These are phyloP conservation scores for Pipra filicauda DNA, from an alignment of 2,113 vertebrate species.

Conservation along the genomic window DNA sequence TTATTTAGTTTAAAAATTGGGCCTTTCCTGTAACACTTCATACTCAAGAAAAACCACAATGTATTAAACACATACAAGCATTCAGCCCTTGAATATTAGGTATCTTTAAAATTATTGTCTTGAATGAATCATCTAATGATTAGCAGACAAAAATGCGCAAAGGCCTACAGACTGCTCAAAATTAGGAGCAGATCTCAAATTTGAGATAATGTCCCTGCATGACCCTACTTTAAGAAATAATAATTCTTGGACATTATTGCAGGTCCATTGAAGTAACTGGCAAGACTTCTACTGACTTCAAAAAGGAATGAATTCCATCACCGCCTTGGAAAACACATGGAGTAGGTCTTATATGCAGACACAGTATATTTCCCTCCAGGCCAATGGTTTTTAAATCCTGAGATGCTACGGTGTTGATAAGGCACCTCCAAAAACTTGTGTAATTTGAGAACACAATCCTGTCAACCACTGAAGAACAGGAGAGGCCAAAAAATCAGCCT, in stretches of 20 bases:
- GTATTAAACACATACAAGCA: background rate
- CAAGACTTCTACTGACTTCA: slow-evolving; percentile 19
- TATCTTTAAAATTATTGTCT: background rate
- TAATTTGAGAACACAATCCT: background rate
- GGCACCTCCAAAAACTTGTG: background rate
- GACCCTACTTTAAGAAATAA: slow-evolving; percentile 14
- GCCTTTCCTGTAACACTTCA: background rate
- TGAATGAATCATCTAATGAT: background rate
- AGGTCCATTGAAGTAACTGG: slow-evolving; percentile 16
- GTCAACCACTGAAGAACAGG: background rate
- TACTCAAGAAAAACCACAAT: background rate
- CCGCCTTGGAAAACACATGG: background rate
- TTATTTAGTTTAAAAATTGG: background rate
- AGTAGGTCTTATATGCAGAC: background rate
- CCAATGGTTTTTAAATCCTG: background rate
- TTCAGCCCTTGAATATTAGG: background rate
- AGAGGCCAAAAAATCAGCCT: background rate
- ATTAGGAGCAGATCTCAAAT: slow-evolving; percentile 12
- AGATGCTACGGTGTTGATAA: background rate
- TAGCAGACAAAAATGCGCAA: background rate
- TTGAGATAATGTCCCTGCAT: background rate
- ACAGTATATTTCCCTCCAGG: background rate
- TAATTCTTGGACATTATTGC: slow-evolving; percentile 1
- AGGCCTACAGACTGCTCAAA: background rate
- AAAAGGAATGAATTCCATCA: slow-evolving; percentile 1